Percentiles rank a stretch among this genome's conserved stretches.
Conservation (phyloP, 2,113 vertebrate genomes). For the Dipodomys spectabilis region DNA sequence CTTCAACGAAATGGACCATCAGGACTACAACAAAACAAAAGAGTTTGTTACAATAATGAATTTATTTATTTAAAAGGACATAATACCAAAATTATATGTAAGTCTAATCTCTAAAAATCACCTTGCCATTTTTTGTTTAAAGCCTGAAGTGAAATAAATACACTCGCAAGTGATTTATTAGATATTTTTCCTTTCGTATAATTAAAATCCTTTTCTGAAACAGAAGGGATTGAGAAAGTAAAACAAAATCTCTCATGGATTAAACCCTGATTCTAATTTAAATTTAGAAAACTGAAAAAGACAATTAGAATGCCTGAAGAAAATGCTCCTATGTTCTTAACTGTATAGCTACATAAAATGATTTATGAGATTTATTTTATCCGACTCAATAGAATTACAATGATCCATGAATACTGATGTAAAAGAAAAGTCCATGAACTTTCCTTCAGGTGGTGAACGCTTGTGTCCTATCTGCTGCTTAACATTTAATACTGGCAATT, state of each 20-base stretch:
- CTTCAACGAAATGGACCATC: conserved; percentile 29
- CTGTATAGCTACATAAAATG: background rate
- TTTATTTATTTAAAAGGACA: background rate
- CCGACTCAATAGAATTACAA: conserved; percentile 20
- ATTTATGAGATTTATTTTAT: conserved; percentile 33
- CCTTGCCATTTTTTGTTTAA: background rate
- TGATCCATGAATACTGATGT: background rate
- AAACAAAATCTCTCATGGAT: conserved; percentile 11
- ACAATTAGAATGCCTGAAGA: background rate
- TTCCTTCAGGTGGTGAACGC: conserved; percentile 8
- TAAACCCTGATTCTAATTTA: conserved; percentile 55
- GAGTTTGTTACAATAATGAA: background rate
- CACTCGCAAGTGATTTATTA: background rate
- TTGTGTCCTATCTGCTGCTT: conserved; percentile 14
- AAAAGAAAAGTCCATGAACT: background rate
- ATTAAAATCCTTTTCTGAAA: conserved; percentile 37
- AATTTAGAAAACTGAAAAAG: conserved; percentile 35
- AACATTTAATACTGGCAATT: conserved; percentile 53
- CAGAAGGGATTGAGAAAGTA: background rate
- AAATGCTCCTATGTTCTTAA: background rate
- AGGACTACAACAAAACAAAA: background rate
- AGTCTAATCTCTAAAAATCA: conserved; percentile 30
- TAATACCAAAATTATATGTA: background rate
- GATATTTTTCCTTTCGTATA: background rate
- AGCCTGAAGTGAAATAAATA: conserved; percentile 15